Evolutionary conservation across 2,113 vertebrate species (phyloP), one percentile per base, ranked within the genome.

Genomic region (Tenrec ecaudatus): DNA sequence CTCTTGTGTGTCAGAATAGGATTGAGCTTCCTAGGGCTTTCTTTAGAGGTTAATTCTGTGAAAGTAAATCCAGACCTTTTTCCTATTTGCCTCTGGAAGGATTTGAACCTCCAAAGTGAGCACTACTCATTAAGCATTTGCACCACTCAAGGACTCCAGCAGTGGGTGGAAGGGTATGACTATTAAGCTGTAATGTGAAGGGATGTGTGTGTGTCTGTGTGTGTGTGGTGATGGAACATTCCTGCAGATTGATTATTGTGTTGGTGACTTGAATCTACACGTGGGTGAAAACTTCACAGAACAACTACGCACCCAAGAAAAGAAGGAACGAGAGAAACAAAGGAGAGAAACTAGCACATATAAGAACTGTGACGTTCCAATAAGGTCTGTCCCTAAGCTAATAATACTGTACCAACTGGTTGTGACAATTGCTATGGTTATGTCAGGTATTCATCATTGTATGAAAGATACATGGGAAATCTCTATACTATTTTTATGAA

Each of bases 281-380:
- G 16, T 57, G 2, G 10, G 73, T 36, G 38, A 62, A 82, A 89
- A 84, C 7, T n/a, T 82, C 25, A 57, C 31, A 73, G 40, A 64
- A 64, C 62, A 58, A 66, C 60, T 68, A 75, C 38, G 64, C 85
- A 25, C 1, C 2, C 40, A 40, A 40, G 7, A 80, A 53, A 57
- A 76, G 53, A 75, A 68, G 62, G 69, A 93, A 82, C 66, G 16
- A 14, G 12, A 53, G 47, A 53, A 53, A 53, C 47, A 53, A 38
- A 66, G 15, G 33, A 62, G 8, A 40, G 81, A 25, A 57, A 79
- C 66, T 53, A 29, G 29, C 15, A 3, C 22, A 33, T 23, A 40
- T 81, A 53, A 90, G 83, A 84, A 15, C 36, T 82, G 20, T 88
- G 76, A 31, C 60, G 57, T 85, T 25, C 71, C 53, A 92, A 33